Base-by-base conservation (phyloP, 2,797 vertebrate species). In the Meda fulgida region DNA sequence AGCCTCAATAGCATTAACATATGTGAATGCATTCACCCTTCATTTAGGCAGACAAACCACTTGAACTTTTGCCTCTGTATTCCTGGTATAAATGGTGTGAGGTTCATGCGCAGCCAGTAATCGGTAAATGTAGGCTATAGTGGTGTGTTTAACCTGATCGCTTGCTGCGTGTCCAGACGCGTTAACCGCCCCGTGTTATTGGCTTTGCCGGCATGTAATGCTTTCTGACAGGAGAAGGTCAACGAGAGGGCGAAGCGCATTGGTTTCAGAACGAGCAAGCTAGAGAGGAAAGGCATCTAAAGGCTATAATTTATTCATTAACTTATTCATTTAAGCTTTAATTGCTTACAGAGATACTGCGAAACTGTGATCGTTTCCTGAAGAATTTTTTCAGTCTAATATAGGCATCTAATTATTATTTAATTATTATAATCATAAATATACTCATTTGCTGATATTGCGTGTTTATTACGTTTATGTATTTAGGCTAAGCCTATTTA, bases 171-270 rank as follows among this genome's bases (percentile, higher is more conserved):
- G 89, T 84, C 86, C 84, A 86, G 79, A 89, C 86, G 87, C 82
- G 87, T 89, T 90, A 84, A 89, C 83, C 84, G 81, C 38, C 21
- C 81, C 67, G 86, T 89, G 88, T 93, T 94, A 93, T 94, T 94
- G 94, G 91, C 92, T 91, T 73, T 82, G 90, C 88, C 14, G 91
- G 93, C 89, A 83, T 83, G 88, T 95, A 95, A 96, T 94, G 92
- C 92, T 81, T 91, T 90, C 79, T 94, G 95, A 96, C 95, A 94
- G 94, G 89, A 91, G 91, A 94, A 93, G 95, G 95, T 95, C 94
- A 95, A 86, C 5, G 83, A 94, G 90, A 94, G 94, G 95, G 92
- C 94, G 93, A 70, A 93, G 92, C 92, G 92, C 92, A 89, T 93
- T 94, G 92, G 91, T 93, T 91, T 91, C 91, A 91, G 91, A 92